Evolutionary conservation across 2,797 vertebrate genomes (phyloP).

Genomic region (Aplochiton taeniatus): DNA sequence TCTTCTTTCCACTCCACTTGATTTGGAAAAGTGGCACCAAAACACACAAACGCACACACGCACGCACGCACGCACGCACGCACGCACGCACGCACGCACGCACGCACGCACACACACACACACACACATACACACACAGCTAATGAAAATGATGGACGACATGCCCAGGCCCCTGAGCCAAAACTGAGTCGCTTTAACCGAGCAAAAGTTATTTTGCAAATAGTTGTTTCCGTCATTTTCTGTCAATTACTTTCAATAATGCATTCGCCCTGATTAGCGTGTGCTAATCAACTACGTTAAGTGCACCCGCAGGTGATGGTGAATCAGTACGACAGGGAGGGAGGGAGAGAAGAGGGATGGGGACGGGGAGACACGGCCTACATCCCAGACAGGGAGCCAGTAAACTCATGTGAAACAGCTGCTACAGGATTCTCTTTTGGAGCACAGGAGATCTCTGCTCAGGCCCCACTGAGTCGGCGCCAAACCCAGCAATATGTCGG

Average conservation of each 20-base stretch:
- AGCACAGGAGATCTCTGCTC: conserved; percentile 51
- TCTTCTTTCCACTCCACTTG: background rate
- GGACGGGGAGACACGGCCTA: conserved; percentile 6
- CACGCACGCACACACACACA: background rate
- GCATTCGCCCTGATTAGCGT: conserved; percentile 65
- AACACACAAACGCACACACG: background rate
- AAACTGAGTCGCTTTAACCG: conserved; percentile 58
- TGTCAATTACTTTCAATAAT: conserved; percentile 41
- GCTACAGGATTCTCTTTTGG: conserved; percentile 52
- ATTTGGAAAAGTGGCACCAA: background rate
- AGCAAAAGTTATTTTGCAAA: conserved; percentile 64
- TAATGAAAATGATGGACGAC: background rate
- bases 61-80: background rate
- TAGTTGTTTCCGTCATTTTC: conserved; percentile 46
- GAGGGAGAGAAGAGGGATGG: conserved; percentile 22
- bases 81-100: background rate
- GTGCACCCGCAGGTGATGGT: conserved; percentile 67
- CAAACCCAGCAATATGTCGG: conserved; percentile 43
- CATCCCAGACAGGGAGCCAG: conserved; percentile 3
- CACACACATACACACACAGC: conserved; percentile 6
- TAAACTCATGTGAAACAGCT: conserved; percentile 64
- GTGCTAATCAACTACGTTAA: conserved; percentile 72
- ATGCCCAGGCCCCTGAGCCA: too few species aligned
- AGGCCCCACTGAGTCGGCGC: conserved; percentile 36
- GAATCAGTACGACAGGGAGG: conserved; percentile 1